A percentile compares a stretch with the other conserved stretches of the same genome.
These are phyloP conservation scores for Pseudocheirus occidentalis DNA, from an alignment of 2,797 vertebrate genomes.

Conservation along the genomic window DNA sequence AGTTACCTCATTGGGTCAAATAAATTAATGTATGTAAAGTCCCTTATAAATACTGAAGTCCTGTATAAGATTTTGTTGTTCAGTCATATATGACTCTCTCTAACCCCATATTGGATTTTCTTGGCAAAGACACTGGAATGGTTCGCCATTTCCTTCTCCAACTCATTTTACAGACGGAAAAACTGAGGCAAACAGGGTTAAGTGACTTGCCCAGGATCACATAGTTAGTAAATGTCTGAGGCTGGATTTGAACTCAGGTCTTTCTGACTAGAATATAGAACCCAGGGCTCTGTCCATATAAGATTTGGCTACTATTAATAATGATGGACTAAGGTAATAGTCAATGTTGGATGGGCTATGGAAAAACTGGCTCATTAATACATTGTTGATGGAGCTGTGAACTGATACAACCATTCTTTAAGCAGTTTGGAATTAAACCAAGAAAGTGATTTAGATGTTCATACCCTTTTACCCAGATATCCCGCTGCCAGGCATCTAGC, in stretches of 20 bases:
- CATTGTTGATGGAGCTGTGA: neutral
- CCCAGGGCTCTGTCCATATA: neutral
- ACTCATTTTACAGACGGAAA: neutral
- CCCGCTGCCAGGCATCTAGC: neutral
- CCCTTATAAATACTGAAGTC: neutral
- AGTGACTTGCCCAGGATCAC: neutral
- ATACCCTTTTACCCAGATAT: neutral
- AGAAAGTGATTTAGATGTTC: neutral
- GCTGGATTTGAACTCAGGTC: neutral
- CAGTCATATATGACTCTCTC: neutral
- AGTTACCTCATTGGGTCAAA: neutral
- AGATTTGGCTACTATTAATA: neutral
- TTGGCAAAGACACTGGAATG: neutral
- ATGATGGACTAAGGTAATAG: neutral
- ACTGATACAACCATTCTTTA: neutral
- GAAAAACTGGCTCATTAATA: neutral
- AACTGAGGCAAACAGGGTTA: neutral
- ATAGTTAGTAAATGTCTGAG: neutral
- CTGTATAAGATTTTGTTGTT: neutral
- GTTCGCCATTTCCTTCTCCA: neutral
- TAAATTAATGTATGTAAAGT: neutral
- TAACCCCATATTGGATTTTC: neutral
- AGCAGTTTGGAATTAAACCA: neutral
- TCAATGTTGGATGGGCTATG: neutral
- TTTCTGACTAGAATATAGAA: neutral